Evolutionary conservation across 2,888 invertebrate genomes (phyloP), one percentile per base, ranked within the genome.

Genomic region (Microchrysa polita): DNA sequence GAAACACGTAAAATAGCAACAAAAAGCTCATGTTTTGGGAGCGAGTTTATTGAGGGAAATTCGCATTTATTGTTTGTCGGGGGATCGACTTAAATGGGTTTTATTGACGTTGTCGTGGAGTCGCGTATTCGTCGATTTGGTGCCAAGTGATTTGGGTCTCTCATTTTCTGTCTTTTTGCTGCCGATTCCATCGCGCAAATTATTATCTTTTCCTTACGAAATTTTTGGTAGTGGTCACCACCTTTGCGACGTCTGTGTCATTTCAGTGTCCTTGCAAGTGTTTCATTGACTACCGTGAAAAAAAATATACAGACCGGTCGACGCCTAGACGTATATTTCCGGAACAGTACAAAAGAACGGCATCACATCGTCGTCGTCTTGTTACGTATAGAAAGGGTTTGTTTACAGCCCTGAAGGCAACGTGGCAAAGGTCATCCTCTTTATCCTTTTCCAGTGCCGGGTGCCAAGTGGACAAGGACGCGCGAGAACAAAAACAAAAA

Each of bases 41-140:
- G 57, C 55, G 61, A 72, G 72, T 72, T 63, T 72, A 73, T 75
- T 65, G 73, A 75, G 75, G 72, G 75, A 75, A 75, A 75, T 75
- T 75, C 72, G 75, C 75, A 72, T 73, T 75, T 73, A 75, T 75
- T 75, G 75, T 75, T 75, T 75, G 75, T 72, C 75, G 75, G 73
- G 73, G 67, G 67, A 73, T 75, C 72, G 73, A 72, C 72, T 74
- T 73, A 75, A 75, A 73, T 73, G 73, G 73, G 71, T 75, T 75
- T 75, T 75, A 73, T 73, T 73, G 73, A 74, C 75, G 75, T 75
- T 65, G 72, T 72, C 73, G 73, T 73, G 57, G 53, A 69, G 69
- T 69, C 69, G 69, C 22, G 69, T 40, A 57, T 55, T 55, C 55
- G 65, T 48, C 65, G 42, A 48, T 65, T 65, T 65, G 52, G 75